phyloP scores from a whole-genome alignment of 2,113 vertebrate species.

The Acrocephalus kingi region DNA sequence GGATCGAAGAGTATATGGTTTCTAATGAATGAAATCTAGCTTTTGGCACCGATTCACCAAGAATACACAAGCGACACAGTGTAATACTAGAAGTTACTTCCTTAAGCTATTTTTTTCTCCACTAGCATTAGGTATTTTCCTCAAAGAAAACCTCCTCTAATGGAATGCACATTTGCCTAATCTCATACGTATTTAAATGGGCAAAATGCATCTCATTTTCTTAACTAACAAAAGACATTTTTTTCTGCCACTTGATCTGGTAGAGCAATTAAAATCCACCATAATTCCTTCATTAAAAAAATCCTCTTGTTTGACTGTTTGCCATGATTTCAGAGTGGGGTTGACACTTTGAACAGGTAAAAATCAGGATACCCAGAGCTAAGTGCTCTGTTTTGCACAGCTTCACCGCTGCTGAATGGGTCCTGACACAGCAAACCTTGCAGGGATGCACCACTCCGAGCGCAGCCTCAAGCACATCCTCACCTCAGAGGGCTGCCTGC shows the following conservation, averaged over 20 bases:
- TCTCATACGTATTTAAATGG: not conserved
- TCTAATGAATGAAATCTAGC: conserved; percentile 36
- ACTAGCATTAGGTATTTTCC: not conserved
- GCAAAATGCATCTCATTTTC: not conserved
- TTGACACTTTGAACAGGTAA: not conserved
- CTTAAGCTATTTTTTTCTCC: not conserved
- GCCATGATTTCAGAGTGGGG: not conserved
- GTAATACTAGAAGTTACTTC: conserved; percentile 60
- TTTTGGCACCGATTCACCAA: not conserved
- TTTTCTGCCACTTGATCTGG: not conserved
- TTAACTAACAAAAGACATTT: not conserved
- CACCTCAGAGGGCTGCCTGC: not conserved
- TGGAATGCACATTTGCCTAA: not conserved
- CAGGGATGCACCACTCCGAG: accelerated
- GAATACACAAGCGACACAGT: not conserved
- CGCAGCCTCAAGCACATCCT: not conserved
- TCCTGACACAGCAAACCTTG: not conserved
- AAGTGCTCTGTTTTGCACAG: accelerated
- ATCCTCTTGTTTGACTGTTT: accelerated
- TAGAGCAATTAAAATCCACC: not conserved
- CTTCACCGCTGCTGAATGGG: not conserved
- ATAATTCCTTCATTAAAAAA: not conserved
- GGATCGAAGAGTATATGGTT: not conserved
- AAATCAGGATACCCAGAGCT: not conserved
- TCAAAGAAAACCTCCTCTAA: not conserved